phyloP scores from a whole-genome alignment of 2,888 invertebrate genomes.

The Drosophila kuntzei region DNA sequence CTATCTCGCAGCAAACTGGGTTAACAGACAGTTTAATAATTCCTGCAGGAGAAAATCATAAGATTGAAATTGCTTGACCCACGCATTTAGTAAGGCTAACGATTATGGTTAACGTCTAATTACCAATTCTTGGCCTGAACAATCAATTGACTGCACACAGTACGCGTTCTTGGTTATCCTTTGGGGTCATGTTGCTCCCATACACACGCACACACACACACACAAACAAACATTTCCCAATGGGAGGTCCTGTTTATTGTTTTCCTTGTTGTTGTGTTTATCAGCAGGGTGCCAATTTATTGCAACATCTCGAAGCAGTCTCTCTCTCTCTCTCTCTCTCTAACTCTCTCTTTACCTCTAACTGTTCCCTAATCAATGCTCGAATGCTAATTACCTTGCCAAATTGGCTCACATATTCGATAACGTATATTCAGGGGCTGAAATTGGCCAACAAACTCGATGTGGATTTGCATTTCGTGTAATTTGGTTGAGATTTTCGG shows the following conservation, averaged over 20 bases:
- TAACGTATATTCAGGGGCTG: not conserved
- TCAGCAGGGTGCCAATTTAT: conserved; percentile 48
- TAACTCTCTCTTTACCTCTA: not conserved
- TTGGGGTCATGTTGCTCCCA: not conserved
- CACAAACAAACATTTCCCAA: not conserved
- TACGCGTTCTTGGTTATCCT: not conserved
- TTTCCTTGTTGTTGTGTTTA: conserved; percentile 27
- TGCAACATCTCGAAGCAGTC: conserved; percentile 25
- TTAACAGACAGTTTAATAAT: conserved; percentile 22
- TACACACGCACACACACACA: not conserved
- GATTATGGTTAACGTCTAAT: conserved; percentile 42
- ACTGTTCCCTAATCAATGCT: conserved; percentile 26
- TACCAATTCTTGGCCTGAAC: conserved; percentile 30
- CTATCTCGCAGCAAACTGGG: not conserved
- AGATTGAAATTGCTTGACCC: conserved; percentile 21
- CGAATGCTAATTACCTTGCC: conserved; percentile 50
- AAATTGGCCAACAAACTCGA: conserved; percentile 16
- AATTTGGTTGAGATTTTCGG: conserved; percentile 49
- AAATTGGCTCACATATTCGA: conserved; percentile 43
- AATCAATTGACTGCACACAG: conserved; percentile 41
- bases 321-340: not conserved
- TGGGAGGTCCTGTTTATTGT: not conserved
- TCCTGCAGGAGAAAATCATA: conserved; percentile 13
- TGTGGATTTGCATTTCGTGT: conserved; percentile 46
- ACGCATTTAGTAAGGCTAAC: conserved; percentile 23